Evolutionary conservation across 2,888 invertebrate genomes (phyloP).

Genomic region (Drosophila sordidapex): DNA sequence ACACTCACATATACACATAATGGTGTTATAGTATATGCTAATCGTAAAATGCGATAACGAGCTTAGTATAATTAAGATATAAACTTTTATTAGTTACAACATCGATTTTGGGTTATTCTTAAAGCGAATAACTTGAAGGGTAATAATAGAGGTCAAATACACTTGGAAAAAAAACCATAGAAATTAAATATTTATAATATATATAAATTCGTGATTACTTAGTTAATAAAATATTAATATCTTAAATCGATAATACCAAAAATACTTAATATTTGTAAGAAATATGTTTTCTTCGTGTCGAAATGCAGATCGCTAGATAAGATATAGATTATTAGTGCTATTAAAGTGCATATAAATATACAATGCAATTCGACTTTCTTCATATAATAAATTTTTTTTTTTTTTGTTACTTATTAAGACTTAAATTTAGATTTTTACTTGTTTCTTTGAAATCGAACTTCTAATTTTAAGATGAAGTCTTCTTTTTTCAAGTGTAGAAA

Average conservation of each 20-base stretch:
- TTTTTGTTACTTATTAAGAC: neutral
- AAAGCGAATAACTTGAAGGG: neutral
- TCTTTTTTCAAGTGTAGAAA: neutral
- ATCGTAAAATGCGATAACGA: constrained; percentile 26
- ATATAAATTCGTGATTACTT: neutral
- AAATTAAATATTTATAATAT: neutral
- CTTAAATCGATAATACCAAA: neutral
- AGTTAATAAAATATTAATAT: neutral
- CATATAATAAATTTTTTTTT: neutral
- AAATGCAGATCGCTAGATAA: neutral
- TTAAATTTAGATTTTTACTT: neutral
- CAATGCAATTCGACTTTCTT: neutral
- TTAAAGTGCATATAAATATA: neutral
- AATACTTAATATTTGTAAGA: neutral
- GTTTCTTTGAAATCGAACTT: neutral
- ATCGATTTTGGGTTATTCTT: neutral
- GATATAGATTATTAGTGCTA: neutral
- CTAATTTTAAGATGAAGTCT: neutral
- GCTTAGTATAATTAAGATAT: constrained; percentile 3
- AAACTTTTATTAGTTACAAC: neutral
- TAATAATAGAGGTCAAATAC: constrained; percentile 1
- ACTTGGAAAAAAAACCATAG: neutral
- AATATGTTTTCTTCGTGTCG: neutral
- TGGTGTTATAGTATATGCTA: neutral
- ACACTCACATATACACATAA: constrained; percentile 33